These are phyloP conservation scores for Gandaritis pyraliata DNA, from an alignment of 2,888 invertebrate species.

Conservation along the genomic window DNA sequence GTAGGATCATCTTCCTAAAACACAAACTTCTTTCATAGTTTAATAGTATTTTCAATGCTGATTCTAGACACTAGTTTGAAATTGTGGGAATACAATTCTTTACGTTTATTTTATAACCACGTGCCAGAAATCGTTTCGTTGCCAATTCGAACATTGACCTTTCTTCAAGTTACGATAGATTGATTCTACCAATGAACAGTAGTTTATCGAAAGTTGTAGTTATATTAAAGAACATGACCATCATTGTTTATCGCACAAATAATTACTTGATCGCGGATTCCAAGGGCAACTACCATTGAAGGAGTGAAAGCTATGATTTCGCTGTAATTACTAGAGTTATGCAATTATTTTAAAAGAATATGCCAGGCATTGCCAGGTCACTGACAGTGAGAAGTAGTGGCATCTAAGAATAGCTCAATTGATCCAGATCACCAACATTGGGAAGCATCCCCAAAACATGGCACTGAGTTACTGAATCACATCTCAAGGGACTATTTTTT, in stretches of 20 bases:
- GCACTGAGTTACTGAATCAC: too few relatives aligned
- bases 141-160: not conserved
- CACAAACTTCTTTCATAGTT: too few relatives aligned
- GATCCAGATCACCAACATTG: too few relatives aligned
- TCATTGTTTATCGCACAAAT: not conserved
- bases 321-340: not conserved
- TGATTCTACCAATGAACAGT: not conserved
- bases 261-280: not conserved
- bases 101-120: not conserved
- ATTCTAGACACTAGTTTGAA: too few relatives aligned
- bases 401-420: too few relatives aligned
- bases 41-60: not conserved
- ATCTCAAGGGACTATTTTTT: too few relatives aligned
- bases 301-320: conserved; percentile 2
- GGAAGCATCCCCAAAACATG: too few relatives aligned
- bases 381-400: too few relatives aligned
- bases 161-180: not conserved
- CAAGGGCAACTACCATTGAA: not conserved
- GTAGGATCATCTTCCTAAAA: too few relatives aligned
- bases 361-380: not conserved
- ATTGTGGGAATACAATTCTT: not conserved
- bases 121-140: not conserved
- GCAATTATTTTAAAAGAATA: not conserved
- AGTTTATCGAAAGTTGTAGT: not conserved
- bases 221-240: not conserved